A percentile compares a stretch with the other conserved stretches of the same genome.
Conservation (phyloP, 1,140 invertebrate species). For the Sycophila sp. region DNA sequence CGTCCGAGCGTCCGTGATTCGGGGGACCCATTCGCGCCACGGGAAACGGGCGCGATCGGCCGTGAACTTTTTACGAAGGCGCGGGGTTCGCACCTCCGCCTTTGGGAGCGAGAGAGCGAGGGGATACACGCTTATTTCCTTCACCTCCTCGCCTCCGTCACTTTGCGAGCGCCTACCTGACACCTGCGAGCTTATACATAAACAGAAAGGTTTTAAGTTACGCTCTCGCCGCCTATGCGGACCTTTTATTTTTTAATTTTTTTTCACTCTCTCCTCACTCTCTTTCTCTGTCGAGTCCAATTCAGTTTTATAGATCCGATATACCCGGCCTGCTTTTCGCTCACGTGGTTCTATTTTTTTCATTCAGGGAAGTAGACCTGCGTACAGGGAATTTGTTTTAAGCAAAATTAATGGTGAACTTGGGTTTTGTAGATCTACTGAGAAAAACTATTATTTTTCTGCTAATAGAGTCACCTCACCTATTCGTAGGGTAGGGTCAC, state of each 20-base stretch:
- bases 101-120: no score
- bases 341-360: no score
- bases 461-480: no score
- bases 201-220: slow-evolving; percentile 37
- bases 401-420: no score
- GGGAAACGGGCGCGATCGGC: slow-evolving; percentile 35
- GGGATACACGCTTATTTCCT: neutral
- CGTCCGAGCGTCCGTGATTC: slow-evolving; percentile 17
- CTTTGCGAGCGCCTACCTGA: slow-evolving; percentile 25
- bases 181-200: slow-evolving; percentile 31
- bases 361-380: no score
- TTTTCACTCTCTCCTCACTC: neutral
- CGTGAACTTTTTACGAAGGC: slow-evolving; percentile 30
- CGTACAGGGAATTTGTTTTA: no score
- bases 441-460: no score
- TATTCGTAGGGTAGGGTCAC: no score
- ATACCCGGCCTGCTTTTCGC: no score
- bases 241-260: slow-evolving; percentile 3
- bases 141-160: slow-evolving; percentile 9
- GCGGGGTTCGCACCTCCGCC: neutral
- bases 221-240: neutral
- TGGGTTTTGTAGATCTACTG: no score
- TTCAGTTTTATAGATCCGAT: no score
- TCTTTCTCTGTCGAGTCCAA: neutral
- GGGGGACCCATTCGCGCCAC: slow-evolving; percentile 11